Evolutionary conservation across 1,140 invertebrate genomes (phyloP).

Genomic region (Tribolium castaneum): DNA sequence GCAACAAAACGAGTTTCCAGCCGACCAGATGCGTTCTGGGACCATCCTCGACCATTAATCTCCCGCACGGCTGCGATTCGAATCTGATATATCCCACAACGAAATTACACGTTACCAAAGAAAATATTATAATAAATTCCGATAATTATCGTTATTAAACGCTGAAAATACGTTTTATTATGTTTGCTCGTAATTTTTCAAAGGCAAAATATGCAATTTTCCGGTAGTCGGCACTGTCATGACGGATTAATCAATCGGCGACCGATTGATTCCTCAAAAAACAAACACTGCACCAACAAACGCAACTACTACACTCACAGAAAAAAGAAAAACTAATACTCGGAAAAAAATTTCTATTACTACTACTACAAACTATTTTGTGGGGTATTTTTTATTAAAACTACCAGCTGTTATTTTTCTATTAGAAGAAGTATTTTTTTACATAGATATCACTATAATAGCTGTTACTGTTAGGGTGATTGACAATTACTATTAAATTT

Average conservation of each 20-base stretch:
- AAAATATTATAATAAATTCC: conserved; percentile 63
- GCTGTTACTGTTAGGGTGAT: too few relatives aligned
- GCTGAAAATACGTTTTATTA: conserved; percentile 61
- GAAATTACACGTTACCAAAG: conserved; percentile 61
- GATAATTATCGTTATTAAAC: conserved; percentile 63
- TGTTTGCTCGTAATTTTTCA: conserved; percentile 63
- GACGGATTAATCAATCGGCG: conserved; percentile 59
- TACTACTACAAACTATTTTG: too few relatives aligned
- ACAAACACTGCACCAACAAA: neutral
- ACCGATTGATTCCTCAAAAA: neutral
- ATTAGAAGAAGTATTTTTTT: too few relatives aligned
- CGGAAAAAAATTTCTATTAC: too few relatives aligned
- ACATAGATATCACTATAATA: too few relatives aligned
- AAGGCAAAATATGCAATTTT: conserved; percentile 62
- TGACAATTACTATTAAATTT: too few relatives aligned
- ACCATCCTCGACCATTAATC: conserved; percentile 26
- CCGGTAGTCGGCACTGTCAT: conserved; percentile 59
- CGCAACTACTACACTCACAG: too few relatives aligned
- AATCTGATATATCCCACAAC: conserved; percentile 58
- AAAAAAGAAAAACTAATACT: too few relatives aligned
- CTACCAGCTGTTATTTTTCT: too few relatives aligned
- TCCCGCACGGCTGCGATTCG: conserved; percentile 45
- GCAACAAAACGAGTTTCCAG: conserved; percentile 58
- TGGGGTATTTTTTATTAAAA: too few relatives aligned
- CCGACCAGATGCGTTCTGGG: conserved; percentile 46